These are phyloP conservation scores for Oryctes rhinoceros DNA, from an alignment of 1,140 invertebrate genomes.

Conservation along the genomic window DNA sequence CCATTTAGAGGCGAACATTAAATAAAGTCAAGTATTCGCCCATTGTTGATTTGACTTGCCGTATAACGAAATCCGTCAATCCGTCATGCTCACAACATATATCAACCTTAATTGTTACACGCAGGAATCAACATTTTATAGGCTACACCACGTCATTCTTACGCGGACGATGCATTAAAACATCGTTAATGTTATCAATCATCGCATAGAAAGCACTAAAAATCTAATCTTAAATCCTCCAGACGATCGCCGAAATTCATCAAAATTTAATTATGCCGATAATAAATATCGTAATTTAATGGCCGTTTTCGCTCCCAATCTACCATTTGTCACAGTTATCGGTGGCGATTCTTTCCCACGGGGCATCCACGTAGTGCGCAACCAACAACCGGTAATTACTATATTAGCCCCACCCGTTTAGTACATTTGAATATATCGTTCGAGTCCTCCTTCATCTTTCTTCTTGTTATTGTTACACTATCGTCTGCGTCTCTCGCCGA, in stretches of 20 bases:
- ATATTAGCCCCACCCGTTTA: background rate
- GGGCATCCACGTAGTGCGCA: background rate
- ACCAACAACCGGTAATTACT: background rate
- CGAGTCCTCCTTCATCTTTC: background rate
- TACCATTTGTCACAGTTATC: conserved; percentile 14
- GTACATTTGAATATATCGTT: conserved; percentile 1
- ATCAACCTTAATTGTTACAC: too few relatives aligned
- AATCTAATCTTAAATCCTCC: background rate
- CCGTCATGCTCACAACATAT: too few relatives aligned
- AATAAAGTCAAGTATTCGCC: too few relatives aligned
- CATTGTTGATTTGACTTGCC: too few relatives aligned
- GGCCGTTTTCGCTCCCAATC: background rate
- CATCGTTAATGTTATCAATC: conserved; percentile 4
- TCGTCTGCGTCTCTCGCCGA: background rate
- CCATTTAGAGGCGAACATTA: too few relatives aligned
- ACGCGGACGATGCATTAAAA: background rate
- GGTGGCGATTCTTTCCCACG: background rate
- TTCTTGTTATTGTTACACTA: background rate
- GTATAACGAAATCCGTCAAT: too few relatives aligned
- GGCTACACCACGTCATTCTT: background rate
- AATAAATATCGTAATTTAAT: conserved; percentile 12
- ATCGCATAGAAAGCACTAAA: background rate
- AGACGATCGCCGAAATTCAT: background rate
- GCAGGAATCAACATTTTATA: background rate
- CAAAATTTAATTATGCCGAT: background rate